Base-by-base conservation (phyloP, 2,113 vertebrate species). In the Formicarius rufipectus region DNA sequence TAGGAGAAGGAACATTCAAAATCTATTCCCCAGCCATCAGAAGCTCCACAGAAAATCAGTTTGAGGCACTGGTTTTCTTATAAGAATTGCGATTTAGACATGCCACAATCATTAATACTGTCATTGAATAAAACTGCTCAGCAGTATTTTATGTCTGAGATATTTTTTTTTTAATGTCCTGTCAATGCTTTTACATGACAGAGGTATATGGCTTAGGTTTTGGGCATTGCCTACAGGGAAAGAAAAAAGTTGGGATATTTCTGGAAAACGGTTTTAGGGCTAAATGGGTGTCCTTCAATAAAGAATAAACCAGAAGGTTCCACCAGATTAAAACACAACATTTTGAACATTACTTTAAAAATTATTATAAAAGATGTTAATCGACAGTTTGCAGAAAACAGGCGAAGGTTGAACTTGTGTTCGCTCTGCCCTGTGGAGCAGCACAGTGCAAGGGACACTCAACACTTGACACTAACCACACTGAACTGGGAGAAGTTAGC, bases 41-140 rank as follows among this genome's bases (percentile, higher is more conserved):
- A 97, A 95, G 86, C 92, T 95, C 95, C 97, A 66, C 87, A 97
- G 77, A 98, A 97, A 96, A 97, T 94, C 66, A 91, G 86, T 59
- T 91, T 95, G 69, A 96, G 90, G 64, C 73, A 85, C 66, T 2
- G 6, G 84, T 89, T 89, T 90, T 88, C 72, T 75, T 92, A 56
- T 59, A 83, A 55, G 40, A 72, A 77, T 71, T 64, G 39, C 59
- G 53, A 60, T 85, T 91, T 85, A 94, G 64, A 84, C 52, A 69
- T 14, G 23, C 50, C 60, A 64, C 31, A 86, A 25, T 67, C 53
- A 74, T 77, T 89, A 80, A 66, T 80, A 68, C 21, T 77, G 52
- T 72, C 67, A 95, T 37, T 47, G 52, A n/a, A 80, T 79, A 67
- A 60, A 93, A 56, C 31, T 71, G 6, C 45, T 83, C 45, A 90